Percentiles rank a stretch among this genome's conserved stretches.
Conservation (phyloP, 2,888 invertebrate genomes). For the Neria commutata region DNA sequence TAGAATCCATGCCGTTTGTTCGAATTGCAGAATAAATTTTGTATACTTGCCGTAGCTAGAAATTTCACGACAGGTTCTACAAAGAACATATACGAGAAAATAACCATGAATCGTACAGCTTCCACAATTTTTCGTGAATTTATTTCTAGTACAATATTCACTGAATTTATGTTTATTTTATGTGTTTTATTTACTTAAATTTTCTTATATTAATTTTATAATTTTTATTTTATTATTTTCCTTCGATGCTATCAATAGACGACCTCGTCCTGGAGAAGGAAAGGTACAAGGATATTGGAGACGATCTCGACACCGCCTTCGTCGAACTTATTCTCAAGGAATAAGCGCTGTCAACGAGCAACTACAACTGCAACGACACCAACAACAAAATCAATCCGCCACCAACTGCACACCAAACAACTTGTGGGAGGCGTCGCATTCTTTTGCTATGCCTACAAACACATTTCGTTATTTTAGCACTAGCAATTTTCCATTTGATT, state of each 20-base stretch:
- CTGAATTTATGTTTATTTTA: not conserved
- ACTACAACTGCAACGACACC: conserved; percentile 2
- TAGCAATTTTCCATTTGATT: conserved; percentile 29
- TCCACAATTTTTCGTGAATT: no score
- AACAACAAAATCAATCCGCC: conserved; percentile 17
- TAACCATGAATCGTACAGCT: no score
- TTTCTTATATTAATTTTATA: conserved; percentile 33
- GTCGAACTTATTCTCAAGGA: conserved; percentile 86
- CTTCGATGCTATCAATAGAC: conserved; percentile 67
- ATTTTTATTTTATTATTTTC: conserved; percentile 34
- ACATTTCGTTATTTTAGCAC: no score
- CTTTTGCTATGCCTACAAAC: conserved; percentile 30
- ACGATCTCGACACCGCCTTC: conserved; percentile 99
- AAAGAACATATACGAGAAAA: no score
- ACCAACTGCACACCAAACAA: conserved; percentile 32
- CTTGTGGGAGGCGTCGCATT: conserved; percentile 36
- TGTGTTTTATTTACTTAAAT: conserved; percentile 4
- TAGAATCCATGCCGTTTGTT: no score
- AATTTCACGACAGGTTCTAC: no score
- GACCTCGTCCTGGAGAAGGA: conserved; percentile 97
- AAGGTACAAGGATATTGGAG: conserved; percentile 99
- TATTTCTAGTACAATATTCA: not conserved
- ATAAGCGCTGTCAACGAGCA: conserved; percentile 57
- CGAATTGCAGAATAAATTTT: no score
- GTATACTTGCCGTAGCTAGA: no score